These are phyloP conservation scores for Crossocerus cetratus DNA, from an alignment of 2,888 invertebrate species.

Conservation along the genomic window DNA sequence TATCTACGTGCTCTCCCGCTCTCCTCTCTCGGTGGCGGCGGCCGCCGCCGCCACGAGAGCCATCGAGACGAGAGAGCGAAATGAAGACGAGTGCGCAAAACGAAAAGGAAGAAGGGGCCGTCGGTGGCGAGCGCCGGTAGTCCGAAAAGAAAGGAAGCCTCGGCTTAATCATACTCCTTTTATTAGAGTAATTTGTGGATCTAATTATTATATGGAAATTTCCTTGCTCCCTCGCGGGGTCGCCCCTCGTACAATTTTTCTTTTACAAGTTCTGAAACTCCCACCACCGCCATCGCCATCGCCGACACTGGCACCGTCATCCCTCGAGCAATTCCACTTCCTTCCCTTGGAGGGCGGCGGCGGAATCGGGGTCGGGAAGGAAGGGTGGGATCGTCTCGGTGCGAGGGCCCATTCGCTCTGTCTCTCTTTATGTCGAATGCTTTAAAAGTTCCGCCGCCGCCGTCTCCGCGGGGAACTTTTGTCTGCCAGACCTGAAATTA, in stretches of 20 bases:
- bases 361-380: too few relatives aligned
- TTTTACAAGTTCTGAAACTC: constrained; percentile 64
- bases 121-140: neutral
- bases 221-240: constrained; percentile 47
- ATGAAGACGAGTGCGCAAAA: constrained; percentile 9
- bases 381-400: too few relatives aligned
- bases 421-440: constrained; percentile 66
- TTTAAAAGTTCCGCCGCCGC: constrained; percentile 61
- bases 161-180: constrained; percentile 68
- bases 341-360: too few relatives aligned
- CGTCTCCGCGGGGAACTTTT: constrained; percentile 58
- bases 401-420: neutral
- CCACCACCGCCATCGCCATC: constrained; percentile 24
- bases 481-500: constrained; percentile 59
- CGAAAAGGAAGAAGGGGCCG: constrained; percentile 4
- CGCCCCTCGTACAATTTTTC: constrained; percentile 61
- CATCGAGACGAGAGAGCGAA: constrained; percentile 3
- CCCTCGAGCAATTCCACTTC: too few relatives aligned
- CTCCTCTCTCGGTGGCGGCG: neutral
- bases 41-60: neutral
- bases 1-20: neutral
- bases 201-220: constrained; percentile 73
- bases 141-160: constrained; percentile 41
- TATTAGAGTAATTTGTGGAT: constrained; percentile 69
- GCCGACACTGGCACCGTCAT: too few relatives aligned